These are phyloP conservation scores for Lagodon rhomboides DNA, from an alignment of 2,797 vertebrate species.

Conservation along the genomic window DNA sequence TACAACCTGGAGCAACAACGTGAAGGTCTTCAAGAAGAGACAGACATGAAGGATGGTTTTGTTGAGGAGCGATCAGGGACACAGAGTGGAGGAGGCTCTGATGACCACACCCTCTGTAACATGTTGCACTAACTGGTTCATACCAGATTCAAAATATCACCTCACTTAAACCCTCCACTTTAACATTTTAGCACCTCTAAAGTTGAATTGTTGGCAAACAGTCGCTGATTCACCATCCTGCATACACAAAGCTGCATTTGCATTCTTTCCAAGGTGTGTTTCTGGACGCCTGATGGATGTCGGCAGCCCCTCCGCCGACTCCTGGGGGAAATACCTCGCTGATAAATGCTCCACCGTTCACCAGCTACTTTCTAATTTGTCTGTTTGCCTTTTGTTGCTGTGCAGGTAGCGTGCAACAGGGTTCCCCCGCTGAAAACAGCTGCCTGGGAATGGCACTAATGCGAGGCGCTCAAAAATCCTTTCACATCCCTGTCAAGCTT, in stretches of 20 bases:
- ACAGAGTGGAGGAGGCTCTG: not conserved
- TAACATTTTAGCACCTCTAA: not conserved
- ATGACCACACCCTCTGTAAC: not conserved
- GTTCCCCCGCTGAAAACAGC: not conserved
- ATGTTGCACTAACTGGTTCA: not conserved
- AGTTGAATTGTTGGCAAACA: not conserved
- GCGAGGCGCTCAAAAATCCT: not conserved
- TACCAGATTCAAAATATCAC: not conserved
- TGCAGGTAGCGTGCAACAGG: not conserved
- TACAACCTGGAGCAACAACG: not conserved
- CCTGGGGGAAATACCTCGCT: not conserved
- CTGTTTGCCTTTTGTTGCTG: not conserved
- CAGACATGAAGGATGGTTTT: too few relatives aligned
- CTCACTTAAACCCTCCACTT: not conserved
- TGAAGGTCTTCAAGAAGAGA: not conserved
- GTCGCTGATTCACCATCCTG: not conserved
- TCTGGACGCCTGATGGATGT: conserved; percentile 4
- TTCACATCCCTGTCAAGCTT: not conserved
- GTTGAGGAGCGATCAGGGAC: not conserved
- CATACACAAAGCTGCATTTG: not conserved
- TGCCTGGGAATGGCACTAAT: not conserved
- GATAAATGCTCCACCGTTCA: not conserved
- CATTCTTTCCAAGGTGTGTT: not conserved
- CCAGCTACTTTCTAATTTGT: not conserved
- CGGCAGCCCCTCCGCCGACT: not conserved